Evolutionary conservation across 1,140 invertebrate species (phyloP).

Genomic region (Drosophila mojavensis): DNA sequence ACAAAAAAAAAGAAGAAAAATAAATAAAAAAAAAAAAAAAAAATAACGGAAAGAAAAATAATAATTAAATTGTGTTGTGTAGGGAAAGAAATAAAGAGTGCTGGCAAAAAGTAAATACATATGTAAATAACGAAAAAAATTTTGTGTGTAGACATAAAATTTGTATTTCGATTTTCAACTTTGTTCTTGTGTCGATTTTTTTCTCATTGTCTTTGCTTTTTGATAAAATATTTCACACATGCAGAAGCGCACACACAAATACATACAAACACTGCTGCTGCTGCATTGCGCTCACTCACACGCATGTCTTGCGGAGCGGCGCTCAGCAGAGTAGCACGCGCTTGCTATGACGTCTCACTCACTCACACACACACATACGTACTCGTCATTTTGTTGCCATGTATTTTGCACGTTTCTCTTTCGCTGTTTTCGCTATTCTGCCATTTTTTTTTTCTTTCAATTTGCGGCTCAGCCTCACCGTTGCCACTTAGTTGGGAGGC

Average conservation of each 20-base stretch:
- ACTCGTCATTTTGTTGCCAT: slow-evolving; percentile 39
- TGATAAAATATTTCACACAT: slow-evolving; percentile 73
- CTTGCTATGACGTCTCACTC: slow-evolving; percentile 49
- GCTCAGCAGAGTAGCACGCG: slow-evolving; percentile 44
- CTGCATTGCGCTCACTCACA: slow-evolving; percentile 57
- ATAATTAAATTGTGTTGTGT: slow-evolving; percentile 26
- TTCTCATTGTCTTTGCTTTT: slow-evolving; percentile 77
- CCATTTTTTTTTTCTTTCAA: slow-evolving; percentile 26
- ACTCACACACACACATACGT: slow-evolving; percentile 18
- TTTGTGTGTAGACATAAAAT: slow-evolving; percentile 53
- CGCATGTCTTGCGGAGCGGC: slow-evolving; percentile 34
- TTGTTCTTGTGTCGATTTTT: slow-evolving; percentile 48
- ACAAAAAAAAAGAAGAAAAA: slow-evolving; percentile 7
- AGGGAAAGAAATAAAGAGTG: slow-evolving; percentile 9
- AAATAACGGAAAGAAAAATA: not conserved
- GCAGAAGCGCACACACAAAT: slow-evolving; percentile 37
- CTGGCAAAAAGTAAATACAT: slow-evolving; percentile 32
- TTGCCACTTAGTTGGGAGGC: slow-evolving; percentile 65
- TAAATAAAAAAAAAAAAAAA: not conserved
- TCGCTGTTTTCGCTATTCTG: slow-evolving; percentile 43
- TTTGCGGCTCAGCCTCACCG: slow-evolving; percentile 40
- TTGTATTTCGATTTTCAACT: slow-evolving; percentile 61
- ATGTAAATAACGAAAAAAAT: slow-evolving; percentile 18
- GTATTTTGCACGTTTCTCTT: slow-evolving; percentile 53
- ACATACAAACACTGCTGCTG: slow-evolving; percentile 11